Evolutionary conservation across 2,888 invertebrate species (phyloP), one percentile per base, ranked within the genome.

Genomic region (Cephus rjabovi): DNA sequence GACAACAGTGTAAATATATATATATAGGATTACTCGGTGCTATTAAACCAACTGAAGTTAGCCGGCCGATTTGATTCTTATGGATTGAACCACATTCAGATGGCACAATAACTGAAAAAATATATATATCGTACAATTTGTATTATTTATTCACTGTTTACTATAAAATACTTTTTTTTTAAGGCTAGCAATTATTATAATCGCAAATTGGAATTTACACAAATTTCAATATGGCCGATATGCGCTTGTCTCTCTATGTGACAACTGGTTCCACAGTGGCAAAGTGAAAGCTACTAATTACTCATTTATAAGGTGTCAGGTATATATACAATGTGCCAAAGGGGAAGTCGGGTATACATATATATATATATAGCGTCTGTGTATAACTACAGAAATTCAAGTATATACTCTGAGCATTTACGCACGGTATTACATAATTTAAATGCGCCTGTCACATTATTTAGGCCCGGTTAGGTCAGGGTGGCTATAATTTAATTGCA

Each of bases 401-500:
- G 56, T 56, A 9, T 56, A 56, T 56, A 9, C 56, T 56, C 23
- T 56, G 56, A 83, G 87, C 86, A 87, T 89, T 88, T 87, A 88
- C 87, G 88, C 83, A 84, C 83, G 83, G 85, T 85, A 87, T 89
- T 88, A 89, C 86, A 86, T 89, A 89, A 89, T 89, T 89, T 88
- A 89, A 84, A 82, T 83, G 81, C 82, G 83, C 83, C 85, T 83
- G 86, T 85, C 85, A 85, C 87, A 89, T 89, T 89, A 88, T 87
- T 89, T 87, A 88, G 82, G 30, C 79, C 83, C 84, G 85, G 86
- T 85, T 85, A 81, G 82, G 86, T 80, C 82, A 79, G 83, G 81
- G 81, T 84, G 86, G 84, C 87, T 86, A 87, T 89, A 89, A 90
- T 89, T 90, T 87, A 87, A 88, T 90, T 88, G 88, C 83, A 83